Evolutionary conservation across 1,140 invertebrate genomes (phyloP), one percentile per base, ranked within the genome.

Genomic region (Maconellicoccus hirsutus): DNA sequence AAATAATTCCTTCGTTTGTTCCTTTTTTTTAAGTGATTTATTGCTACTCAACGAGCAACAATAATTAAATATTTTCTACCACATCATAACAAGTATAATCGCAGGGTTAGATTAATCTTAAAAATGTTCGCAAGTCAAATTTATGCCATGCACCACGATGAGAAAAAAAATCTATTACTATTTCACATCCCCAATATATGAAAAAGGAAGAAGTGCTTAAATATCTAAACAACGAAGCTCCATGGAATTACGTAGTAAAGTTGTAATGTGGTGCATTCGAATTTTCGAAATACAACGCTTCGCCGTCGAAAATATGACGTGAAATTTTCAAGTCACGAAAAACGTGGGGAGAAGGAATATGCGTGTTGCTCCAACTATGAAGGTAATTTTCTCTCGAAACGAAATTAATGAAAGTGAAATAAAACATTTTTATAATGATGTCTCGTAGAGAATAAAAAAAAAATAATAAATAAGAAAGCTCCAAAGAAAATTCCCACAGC

Each of bases 391-490:
- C 42, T 52, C n/a, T 52, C n/a, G n/a, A 52, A 52, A 52, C 16
- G 42, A 16, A 52, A 52, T 19, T 6, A 52, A 52, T 16, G 42
- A 52, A 52, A 52, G 42, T 52, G 42, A 52, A 52, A 52, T 52
- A 52, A 52, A 52, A 52, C 42, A 52, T 52, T 52, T 52, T 52
- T 52, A 52, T 52, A 52, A 52, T 52, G 42, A 52, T 52, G 42
- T 38, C 42, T 52, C 42, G 42, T 16, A 3, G 42, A 52, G 42
- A 16, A 16, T 8, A 52, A 16, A 16, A 52, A 16, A 52, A 33
- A 33, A 3, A 33, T 12, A 12, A 33, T 3, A 33, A 12, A 33
- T 3, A 52, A 52, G n/a, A 52, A 52, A 16, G 16, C 6, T 3
- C 42, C n/a, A 14, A 52, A 4, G 42, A 52, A 52, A 52, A 52